Conservation (phyloP, 1,140 invertebrate species). For the Asbolus verrucosus region DNA sequence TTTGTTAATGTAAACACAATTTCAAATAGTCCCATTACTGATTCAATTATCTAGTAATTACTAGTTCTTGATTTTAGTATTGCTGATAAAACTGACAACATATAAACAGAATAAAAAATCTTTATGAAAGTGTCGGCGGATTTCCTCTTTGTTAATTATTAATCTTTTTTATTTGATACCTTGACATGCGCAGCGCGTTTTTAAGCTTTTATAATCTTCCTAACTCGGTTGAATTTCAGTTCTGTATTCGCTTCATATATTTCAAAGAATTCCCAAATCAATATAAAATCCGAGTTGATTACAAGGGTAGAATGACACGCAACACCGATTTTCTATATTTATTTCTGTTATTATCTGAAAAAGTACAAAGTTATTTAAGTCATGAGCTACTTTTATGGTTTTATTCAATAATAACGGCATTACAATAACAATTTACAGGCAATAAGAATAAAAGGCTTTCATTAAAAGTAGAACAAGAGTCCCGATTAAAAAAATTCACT, state of each 20-base stretch:
- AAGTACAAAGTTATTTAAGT: conserved; percentile 15
- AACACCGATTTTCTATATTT: conserved; percentile 18
- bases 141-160: conserved; percentile 1
- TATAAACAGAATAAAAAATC: no score
- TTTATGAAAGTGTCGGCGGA: no score
- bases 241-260: conserved; percentile 18
- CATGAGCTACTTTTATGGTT: conserved; percentile 9
- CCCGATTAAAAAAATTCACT: not conserved
- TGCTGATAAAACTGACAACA: no score
- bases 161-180: not conserved
- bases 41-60: no score
- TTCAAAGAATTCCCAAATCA: conserved; percentile 29
- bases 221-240: conserved; percentile 10
- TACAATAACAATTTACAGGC: not conserved
- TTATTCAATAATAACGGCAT: conserved; percentile 8
- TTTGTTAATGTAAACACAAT: no score
- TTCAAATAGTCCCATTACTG: no score
- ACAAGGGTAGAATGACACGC: conserved; percentile 18
- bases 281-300: conserved; percentile 34
- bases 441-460: conserved; percentile 1
- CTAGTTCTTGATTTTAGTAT: no score
- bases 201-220: conserved; percentile 9
- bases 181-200: not conserved
- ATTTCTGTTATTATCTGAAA: conserved; percentile 15
- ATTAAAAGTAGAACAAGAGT: not conserved